Evolutionary conservation across 1,140 invertebrate genomes (phyloP).

Genomic region (Patella vulgata): DNA sequence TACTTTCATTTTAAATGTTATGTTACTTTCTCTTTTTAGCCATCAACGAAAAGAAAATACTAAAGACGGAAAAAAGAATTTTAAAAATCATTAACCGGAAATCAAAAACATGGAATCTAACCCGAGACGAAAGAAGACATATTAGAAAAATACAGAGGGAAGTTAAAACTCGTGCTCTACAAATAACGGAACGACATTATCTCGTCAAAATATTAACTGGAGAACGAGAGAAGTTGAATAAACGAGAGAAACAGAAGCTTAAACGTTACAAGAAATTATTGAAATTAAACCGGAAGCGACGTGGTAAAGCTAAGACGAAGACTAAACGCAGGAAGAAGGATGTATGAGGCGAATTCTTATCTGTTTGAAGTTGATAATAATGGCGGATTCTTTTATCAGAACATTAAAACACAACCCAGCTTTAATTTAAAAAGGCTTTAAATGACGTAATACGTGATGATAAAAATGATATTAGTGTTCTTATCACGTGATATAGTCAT

Average conservation of each 20-base stretch:
- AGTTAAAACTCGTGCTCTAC: not conserved
- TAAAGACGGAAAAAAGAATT: constrained; percentile 17
- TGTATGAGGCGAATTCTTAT: too few species aligned
- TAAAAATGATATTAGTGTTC: too few species aligned
- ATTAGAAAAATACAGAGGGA: constrained; percentile 20
- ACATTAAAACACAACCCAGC: too few species aligned
- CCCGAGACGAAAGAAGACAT: constrained; percentile 16
- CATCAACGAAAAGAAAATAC: constrained; percentile 21
- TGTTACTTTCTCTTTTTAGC: too few species aligned
- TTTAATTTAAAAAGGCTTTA: too few species aligned
- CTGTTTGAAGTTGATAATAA: too few species aligned
- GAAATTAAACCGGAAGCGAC: constrained; percentile 8
- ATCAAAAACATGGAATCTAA: constrained; percentile 17
- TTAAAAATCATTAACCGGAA: constrained; percentile 18
- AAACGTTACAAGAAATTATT: constrained; percentile 26
- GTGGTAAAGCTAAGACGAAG: constrained; percentile 9
- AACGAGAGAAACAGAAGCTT: constrained; percentile 20
- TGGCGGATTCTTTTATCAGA: too few species aligned
- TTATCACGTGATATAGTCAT: too few species aligned
- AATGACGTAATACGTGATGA: too few species aligned
- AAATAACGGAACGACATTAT: constrained; percentile 16
- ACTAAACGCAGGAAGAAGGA: too few species aligned
- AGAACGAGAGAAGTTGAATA: constrained; percentile 18
- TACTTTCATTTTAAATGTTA: too few species aligned
- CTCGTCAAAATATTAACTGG: constrained; percentile 18